phyloP scores from a whole-genome alignment of 2,797 vertebrate genomes.

The Tokudaia muenninki region DNA sequence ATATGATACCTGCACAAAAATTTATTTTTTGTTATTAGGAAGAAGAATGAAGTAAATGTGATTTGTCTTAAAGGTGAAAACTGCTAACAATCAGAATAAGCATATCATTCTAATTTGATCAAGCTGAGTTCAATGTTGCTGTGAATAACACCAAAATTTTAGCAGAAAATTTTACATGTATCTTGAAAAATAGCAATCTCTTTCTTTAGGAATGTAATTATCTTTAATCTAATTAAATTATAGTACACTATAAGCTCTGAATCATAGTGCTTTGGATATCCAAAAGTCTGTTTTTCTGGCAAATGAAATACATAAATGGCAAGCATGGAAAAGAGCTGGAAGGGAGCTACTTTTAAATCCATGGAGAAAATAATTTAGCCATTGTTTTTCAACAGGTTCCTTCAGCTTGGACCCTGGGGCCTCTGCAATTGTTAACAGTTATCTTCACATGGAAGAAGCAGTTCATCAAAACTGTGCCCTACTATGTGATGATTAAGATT shows the following conservation, averaged over 20 bases:
- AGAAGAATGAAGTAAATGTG: not conserved
- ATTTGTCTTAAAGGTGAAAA: not conserved
- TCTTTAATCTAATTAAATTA: not conserved
- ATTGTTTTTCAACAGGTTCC: not conserved
- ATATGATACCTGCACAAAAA: not conserved
- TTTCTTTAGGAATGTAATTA: not conserved
- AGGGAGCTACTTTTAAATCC: not conserved
- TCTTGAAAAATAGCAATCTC: not conserved
- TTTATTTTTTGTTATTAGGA: conserved; percentile 3
- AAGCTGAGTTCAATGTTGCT: not conserved
- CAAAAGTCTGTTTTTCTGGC: not conserved
- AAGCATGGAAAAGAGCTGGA: not conserved
- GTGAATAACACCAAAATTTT: not conserved
- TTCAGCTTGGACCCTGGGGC: not conserved
- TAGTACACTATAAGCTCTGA: not conserved
- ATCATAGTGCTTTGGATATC: not conserved
- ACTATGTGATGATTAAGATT: not conserved
- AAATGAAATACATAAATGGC: not conserved
- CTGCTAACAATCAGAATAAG: not conserved
- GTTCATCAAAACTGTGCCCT: not conserved
- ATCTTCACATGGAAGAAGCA: not conserved
- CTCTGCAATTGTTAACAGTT: not conserved
- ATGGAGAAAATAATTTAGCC: too few species aligned
- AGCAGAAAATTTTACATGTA: not conserved
- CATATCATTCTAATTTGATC: not conserved